A percentile compares a stretch with the other conserved stretches of the same genome.
These are phyloP conservation scores for Spinus pinus DNA, from an alignment of 2,797 vertebrate genomes.

Conservation along the genomic window DNA sequence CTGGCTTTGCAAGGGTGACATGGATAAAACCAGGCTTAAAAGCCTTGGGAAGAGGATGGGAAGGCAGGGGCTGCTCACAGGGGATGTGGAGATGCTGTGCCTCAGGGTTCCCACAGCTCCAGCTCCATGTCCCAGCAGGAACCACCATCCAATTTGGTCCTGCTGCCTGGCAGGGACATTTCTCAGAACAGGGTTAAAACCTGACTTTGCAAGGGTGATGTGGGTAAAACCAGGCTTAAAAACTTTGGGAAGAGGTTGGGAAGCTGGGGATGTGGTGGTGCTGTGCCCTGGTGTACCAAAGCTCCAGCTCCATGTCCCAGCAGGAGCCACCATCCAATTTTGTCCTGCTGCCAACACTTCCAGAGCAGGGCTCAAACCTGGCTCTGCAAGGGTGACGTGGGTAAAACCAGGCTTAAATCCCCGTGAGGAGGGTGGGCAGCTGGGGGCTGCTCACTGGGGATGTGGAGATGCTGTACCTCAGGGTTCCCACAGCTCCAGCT, in stretches of 20 bases:
- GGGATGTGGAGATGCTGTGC: too few species aligned
- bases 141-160: not conserved
- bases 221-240: too few species aligned
- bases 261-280: not conserved
- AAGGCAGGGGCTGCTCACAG: too few species aligned
- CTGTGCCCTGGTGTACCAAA: fast-evolving
- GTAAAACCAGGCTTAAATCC: not conserved
- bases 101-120: too few species aligned
- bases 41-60: too few species aligned
- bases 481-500: fast-evolving
- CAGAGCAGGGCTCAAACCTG: too few species aligned
- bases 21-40: not conserved
- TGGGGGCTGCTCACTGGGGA: too few species aligned
- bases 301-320: not conserved
- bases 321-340: not conserved
- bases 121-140: too few species aligned
- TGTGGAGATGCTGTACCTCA: fast-evolving
- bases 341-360: not conserved
- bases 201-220: not conserved
- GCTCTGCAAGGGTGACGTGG: fast-evolving
- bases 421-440: fast-evolving
- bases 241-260: fast-evolving
- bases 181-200: not conserved
- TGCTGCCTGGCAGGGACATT: not conserved
- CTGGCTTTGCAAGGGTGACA: not conserved